These are phyloP conservation scores for Calidris pygmaea DNA, from an alignment of 2,113 vertebrate genomes.

Conservation along the genomic window DNA sequence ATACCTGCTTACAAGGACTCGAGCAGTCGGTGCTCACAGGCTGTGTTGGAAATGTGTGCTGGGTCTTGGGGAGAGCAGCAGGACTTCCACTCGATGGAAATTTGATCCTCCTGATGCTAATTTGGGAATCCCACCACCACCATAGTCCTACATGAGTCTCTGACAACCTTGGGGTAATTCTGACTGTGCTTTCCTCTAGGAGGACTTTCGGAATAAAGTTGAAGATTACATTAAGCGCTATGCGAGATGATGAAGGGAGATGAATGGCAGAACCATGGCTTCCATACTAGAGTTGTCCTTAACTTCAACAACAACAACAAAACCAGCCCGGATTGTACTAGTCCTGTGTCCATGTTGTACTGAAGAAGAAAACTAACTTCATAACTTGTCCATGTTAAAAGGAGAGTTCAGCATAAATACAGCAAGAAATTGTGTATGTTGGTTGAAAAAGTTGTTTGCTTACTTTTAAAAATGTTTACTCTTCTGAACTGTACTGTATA, in stretches of 20 bases:
- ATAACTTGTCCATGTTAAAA: constrained; percentile 54
- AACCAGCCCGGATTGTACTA: constrained; percentile 59
- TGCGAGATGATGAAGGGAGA: constrained; percentile 88
- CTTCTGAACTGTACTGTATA: constrained; percentile 63
- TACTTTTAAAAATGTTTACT: constrained; percentile 63
- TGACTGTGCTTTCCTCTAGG: constrained; percentile 67
- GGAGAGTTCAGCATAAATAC: constrained; percentile 60
- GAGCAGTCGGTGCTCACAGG: accelerated
- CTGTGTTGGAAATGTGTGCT: accelerated
- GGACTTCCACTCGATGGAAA: not conserved
- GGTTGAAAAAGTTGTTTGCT: constrained; percentile 72
- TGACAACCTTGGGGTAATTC: not conserved
- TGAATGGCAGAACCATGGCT: constrained; percentile 24
- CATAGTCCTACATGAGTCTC: accelerated
- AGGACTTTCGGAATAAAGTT: constrained; percentile 92
- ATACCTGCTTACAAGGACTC: not conserved
- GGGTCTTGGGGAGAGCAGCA: accelerated
- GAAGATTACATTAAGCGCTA: constrained; percentile 94
- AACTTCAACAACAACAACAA: constrained; percentile 32
- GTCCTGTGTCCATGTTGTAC: constrained; percentile 72
- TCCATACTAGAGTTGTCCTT: constrained; percentile 49
- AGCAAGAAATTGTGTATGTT: constrained; percentile 67
- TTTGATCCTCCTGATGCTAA: not conserved
- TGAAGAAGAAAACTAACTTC: constrained; percentile 76
- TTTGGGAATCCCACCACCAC: accelerated